These are phyloP conservation scores for Xiphorhynchus erythropygius DNA, from an alignment of 2,797 vertebrate genomes.

Conservation along the genomic window DNA sequence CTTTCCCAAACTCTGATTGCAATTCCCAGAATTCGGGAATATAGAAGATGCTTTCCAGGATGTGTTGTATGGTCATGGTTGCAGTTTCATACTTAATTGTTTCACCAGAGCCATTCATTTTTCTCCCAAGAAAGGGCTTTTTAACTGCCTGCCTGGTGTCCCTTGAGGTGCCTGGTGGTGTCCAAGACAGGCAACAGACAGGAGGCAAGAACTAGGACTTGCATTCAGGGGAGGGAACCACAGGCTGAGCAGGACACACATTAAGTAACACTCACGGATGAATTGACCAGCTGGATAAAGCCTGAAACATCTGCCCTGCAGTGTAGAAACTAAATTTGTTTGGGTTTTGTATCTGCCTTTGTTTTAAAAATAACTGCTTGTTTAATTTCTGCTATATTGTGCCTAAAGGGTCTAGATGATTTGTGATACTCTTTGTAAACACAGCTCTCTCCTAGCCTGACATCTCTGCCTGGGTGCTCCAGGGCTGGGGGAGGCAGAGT, in stretches of 20 bases:
- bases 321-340: neutral
- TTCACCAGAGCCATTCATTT: neutral
- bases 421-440: neutral
- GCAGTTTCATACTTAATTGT: neutral
- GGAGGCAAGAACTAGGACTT: neutral
- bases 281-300: neutral
- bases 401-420: neutral
- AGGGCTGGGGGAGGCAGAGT: neutral
- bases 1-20: neutral
- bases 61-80: neutral
- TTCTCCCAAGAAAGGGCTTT: neutral
- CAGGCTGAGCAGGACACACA: neutral
- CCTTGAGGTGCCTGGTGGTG: neutral
- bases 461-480: neutral
- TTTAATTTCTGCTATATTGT: neutral
- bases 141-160: neutral
- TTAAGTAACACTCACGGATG: neutral
- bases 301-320: neutral
- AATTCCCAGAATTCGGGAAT: neutral
- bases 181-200: neutral
- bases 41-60: neutral
- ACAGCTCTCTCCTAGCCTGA: fast-evolving
- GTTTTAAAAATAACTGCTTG: neutral
- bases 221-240: neutral
- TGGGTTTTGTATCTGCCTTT: neutral